phyloP scores from a whole-genome alignment of 2,113 vertebrate species.

The Tenrec ecaudatus region DNA sequence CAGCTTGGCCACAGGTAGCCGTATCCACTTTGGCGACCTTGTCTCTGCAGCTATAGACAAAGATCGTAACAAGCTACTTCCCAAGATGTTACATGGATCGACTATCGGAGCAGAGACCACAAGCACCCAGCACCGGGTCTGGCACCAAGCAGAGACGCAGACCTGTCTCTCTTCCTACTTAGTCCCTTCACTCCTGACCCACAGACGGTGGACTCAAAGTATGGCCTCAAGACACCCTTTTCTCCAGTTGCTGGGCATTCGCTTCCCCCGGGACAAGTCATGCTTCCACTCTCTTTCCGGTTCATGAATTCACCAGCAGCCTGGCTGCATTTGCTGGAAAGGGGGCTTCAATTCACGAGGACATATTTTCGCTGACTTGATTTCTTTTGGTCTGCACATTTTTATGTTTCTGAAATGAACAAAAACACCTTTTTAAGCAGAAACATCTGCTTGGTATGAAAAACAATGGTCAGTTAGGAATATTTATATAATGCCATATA shows the following conservation, averaged over 20 bases:
- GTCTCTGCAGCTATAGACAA: not conserved
- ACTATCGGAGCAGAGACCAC: not conserved
- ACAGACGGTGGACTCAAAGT: not conserved
- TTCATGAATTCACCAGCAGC: constrained; percentile 29
- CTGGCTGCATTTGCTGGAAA: not conserved
- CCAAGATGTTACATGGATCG: not conserved
- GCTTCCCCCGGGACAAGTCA: not conserved
- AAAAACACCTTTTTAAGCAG: not conserved
- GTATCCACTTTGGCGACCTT: not conserved
- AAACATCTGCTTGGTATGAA: not conserved
- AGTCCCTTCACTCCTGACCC: not conserved
- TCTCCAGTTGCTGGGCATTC: not conserved
- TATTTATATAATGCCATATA: too few species aligned
- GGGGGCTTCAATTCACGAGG: not conserved
- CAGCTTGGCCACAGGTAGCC: not conserved
- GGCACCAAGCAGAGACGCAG: not conserved
- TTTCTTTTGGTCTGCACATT: not conserved
- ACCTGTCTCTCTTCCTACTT: not conserved
- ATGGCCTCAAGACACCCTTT: not conserved
- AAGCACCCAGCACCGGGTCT: not conserved
- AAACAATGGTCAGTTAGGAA: too few species aligned
- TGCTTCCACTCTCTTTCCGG: not conserved
- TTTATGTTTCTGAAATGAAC: constrained; percentile 20
- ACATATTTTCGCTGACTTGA: constrained; percentile 10
- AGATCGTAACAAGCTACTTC: not conserved